A percentile compares a stretch with the other conserved stretches of the same genome.
These are phyloP conservation scores for Pomacea maculata DNA, from an alignment of 1,140 invertebrate species.

Conservation along the genomic window DNA sequence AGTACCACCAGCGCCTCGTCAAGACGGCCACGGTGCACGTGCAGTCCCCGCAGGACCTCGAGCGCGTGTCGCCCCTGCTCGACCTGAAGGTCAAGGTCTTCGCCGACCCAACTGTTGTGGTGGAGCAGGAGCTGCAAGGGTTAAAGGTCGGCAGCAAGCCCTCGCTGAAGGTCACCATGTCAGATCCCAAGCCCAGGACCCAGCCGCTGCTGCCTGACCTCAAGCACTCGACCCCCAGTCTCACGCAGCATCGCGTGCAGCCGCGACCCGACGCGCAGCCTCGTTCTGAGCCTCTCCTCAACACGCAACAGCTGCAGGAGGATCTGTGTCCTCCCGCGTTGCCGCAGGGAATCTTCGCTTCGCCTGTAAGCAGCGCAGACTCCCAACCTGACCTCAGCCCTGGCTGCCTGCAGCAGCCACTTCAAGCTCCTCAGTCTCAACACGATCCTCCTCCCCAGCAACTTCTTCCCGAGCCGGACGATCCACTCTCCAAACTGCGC, in stretches of 20 bases:
- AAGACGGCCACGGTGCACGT: constrained; percentile 20
- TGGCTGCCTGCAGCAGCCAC: too few species aligned
- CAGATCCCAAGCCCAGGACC: not conserved
- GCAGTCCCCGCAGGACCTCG: not conserved
- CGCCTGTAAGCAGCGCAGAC: too few species aligned
- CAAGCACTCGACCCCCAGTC: constrained; percentile 4
- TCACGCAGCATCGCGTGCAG: constrained; percentile 5
- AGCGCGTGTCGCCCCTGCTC: not conserved
- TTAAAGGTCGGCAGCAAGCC: not conserved
- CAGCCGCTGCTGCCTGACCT: not conserved
- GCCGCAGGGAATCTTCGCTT: too few species aligned
- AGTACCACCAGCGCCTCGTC: constrained; percentile 47
- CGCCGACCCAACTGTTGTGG: not conserved
- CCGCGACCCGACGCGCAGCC: not conserved
- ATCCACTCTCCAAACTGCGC: too few species aligned
- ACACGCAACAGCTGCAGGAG: too few species aligned
- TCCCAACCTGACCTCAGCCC: too few species aligned
- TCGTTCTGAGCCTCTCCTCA: too few species aligned
- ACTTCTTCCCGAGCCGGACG: too few species aligned
- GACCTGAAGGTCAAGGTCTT: constrained; percentile 4
- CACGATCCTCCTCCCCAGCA: too few species aligned
- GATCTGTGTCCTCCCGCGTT: too few species aligned
- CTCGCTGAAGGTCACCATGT: constrained; percentile 11
- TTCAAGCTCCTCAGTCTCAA: too few species aligned
- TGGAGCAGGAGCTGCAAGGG: not conserved